Evolutionary conservation across 2,797 vertebrate species (phyloP).

Genomic region (Artibeus jamaicensis): DNA sequence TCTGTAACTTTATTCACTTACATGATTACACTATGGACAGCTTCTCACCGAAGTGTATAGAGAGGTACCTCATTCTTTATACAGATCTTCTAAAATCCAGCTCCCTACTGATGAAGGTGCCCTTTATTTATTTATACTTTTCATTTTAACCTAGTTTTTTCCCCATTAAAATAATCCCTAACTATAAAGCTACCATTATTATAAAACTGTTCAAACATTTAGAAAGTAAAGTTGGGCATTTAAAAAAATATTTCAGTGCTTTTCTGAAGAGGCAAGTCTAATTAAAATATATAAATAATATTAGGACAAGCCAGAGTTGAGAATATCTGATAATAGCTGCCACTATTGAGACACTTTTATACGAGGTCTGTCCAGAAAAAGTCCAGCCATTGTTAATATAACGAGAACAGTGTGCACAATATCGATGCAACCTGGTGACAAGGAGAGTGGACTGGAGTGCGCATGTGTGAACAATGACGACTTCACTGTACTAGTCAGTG

Average conservation of each 20-base stretch:
- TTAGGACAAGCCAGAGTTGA: conserved; percentile 7
- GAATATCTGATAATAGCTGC: conserved; percentile 9
- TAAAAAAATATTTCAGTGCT: conserved; percentile 26
- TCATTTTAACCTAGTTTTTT: neutral
- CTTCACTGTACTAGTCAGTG: neutral
- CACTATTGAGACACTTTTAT: neutral
- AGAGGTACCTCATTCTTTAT: neutral
- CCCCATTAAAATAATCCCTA: neutral
- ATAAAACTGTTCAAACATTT: neutral
- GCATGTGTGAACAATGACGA: neutral
- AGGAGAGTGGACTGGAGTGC: neutral
- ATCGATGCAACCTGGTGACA: neutral
- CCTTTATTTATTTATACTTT: neutral
- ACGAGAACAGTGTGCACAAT: neutral
- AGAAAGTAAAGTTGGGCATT: neutral
- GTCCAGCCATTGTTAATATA: neutral
- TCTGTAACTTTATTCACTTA: neutral
- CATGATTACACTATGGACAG: neutral
- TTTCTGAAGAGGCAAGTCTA: conserved; percentile 9
- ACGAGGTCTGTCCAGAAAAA: neutral
- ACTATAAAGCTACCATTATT: neutral
- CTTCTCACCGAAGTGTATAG: neutral
- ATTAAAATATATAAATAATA: conserved; percentile 34
- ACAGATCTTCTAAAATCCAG: neutral
- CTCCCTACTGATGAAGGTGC: neutral